A percentile compares a stretch with the other conserved stretches of the same genome.
Evolutionary conservation across 2,797 vertebrate genomes (phyloP).

Genomic region (Dicrostonyx torquatus): DNA sequence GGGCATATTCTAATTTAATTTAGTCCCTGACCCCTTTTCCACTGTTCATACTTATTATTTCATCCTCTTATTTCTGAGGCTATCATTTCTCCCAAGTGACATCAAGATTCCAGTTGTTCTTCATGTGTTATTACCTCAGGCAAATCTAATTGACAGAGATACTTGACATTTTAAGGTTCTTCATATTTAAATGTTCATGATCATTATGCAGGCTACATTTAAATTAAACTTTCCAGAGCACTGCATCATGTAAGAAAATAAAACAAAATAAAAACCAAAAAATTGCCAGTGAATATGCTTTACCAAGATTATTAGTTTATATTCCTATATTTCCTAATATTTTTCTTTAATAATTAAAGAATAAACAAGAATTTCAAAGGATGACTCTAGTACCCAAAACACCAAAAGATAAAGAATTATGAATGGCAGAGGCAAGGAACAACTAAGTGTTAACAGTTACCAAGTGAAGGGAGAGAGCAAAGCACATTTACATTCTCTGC

Average conservation of each 20-base stretch:
- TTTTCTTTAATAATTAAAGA: constrained; percentile 51
- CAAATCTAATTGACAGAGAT: neutral
- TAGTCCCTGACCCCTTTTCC: neutral
- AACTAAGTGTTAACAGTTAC: neutral
- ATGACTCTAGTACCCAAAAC: constrained; percentile 5
- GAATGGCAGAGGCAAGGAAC: neutral
- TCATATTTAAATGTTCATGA: neutral
- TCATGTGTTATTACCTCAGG: neutral
- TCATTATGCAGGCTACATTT: neutral
- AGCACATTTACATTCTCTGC: neutral
- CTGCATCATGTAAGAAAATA: neutral
- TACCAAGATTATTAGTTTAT: constrained; percentile 22
- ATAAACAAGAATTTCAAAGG: constrained; percentile 46
- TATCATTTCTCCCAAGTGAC: neutral
- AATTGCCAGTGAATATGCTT: neutral
- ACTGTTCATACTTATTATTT: neutral
- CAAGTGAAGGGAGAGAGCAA: neutral
- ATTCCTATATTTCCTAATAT: neutral
- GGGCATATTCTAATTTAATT: neutral
- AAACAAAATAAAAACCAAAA: neutral
- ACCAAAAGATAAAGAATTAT: neutral
- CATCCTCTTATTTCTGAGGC: neutral
- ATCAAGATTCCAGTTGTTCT: neutral
- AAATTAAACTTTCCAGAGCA: constrained; percentile 17
- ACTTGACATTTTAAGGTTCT: neutral